These are phyloP conservation scores for Mobula hypostoma DNA, from an alignment of 2,113 vertebrate genomes.

Conservation along the genomic window DNA sequence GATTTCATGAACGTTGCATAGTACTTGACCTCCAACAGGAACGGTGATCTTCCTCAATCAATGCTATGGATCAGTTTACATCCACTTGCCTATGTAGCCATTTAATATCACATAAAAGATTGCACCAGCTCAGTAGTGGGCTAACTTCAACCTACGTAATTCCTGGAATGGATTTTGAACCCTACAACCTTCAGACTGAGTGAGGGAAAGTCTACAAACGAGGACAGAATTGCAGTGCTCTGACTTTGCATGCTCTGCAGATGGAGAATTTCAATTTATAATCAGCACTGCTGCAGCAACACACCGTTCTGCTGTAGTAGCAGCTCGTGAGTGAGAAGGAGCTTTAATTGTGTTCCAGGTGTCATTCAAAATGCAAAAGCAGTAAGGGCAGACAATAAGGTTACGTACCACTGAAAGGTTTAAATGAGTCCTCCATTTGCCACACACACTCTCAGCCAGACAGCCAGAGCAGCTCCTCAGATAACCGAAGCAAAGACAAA, in stretches of 20 bases:
- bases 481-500: background rate
- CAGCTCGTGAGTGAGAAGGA: background rate
- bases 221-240: background rate
- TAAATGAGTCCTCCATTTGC: background rate
- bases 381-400: background rate
- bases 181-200: background rate
- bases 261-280: conserved; percentile 9
- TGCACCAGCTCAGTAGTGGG: background rate
- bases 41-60: background rate
- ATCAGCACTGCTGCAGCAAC: background rate
- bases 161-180: conserved; percentile 5
- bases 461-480: background rate
- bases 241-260: conserved; percentile 1
- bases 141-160: background rate
- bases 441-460: background rate
- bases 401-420: background rate
- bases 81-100: background rate
- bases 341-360: background rate
- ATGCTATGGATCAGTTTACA: background rate
- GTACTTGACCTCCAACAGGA: background rate
- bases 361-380: background rate
- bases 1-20: conserved; percentile 2
- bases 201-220: background rate
- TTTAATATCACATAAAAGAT: background rate
- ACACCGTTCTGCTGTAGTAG: background rate